phyloP scores from a whole-genome alignment of 2,888 invertebrate genomes.

The Sicus ferrugineus region DNA sequence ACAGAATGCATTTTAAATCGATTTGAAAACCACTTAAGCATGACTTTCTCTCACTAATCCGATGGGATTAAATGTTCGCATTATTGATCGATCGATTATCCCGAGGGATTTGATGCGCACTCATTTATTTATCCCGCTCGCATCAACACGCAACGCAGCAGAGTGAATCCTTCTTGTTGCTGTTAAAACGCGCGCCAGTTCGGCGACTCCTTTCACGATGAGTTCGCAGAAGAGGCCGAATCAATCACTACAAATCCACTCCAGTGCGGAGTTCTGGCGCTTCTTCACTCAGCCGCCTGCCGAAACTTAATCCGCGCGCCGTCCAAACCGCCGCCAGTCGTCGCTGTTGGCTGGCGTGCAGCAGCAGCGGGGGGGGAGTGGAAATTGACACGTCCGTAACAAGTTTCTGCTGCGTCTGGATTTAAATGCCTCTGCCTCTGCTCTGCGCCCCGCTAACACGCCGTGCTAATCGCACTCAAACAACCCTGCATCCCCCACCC shows the following conservation, averaged over 20 bases:
- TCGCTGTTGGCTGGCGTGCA: background rate
- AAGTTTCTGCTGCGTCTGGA: conserved; percentile 38
- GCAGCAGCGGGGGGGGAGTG: background rate
- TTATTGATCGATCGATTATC: conserved; percentile 51
- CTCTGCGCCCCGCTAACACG: background rate
- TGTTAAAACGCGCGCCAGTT: too few species aligned
- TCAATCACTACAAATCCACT: background rate
- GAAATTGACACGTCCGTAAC: conserved; percentile 38
- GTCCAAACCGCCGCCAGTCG: background rate
- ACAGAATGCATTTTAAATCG: too few species aligned
- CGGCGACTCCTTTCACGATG: background rate
- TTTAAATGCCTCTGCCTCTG: conserved; percentile 35
- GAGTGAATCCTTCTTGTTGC: background rate
- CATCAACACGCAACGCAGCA: conserved; percentile 31
- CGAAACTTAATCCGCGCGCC: too few species aligned
- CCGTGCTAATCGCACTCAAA: too few species aligned
- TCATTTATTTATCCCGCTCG: conserved; percentile 24
- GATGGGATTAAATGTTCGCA: too few species aligned
- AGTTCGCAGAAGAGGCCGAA: background rate
- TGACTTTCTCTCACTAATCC: too few species aligned
- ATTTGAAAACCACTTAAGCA: too few species aligned
- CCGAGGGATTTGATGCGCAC: conserved; percentile 30
- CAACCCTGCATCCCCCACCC: background rate
- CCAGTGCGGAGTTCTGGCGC: background rate
- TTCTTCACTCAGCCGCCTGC: too few species aligned